phyloP scores from a whole-genome alignment of 2,113 vertebrate species.

The Colistium nudipinnis region DNA sequence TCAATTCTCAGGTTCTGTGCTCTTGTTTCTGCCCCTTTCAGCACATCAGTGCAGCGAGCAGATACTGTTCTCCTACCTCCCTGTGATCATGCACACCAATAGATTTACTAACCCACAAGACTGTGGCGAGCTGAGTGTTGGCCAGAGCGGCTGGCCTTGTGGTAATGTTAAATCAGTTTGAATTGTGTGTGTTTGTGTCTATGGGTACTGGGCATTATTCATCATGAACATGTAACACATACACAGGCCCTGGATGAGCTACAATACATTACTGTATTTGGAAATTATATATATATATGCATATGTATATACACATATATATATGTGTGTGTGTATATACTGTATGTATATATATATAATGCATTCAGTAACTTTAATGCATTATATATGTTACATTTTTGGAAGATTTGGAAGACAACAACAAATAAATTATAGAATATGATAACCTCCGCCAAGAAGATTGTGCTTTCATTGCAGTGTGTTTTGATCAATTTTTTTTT shows the following conservation, averaged over 20 bases:
- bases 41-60: conserved; percentile 5
- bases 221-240: background rate
- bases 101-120: conserved; percentile 55
- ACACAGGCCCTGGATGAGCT: background rate
- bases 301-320: too few species aligned
- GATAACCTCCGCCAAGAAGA: too few species aligned
- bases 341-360: too few species aligned
- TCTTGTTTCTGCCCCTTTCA: conserved; percentile 65
- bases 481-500: too few species aligned
- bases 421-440: too few species aligned
- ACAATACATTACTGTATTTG: background rate
- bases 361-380: too few species aligned
- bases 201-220: conserved; percentile 9
- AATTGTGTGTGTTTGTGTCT: conserved; percentile 4
- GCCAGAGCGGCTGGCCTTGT: conserved; percentile 35
- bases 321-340: too few species aligned
- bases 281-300: background rate
- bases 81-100: conserved; percentile 28
- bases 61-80: conserved; percentile 49
- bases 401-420: too few species aligned
- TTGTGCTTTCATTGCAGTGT: too few species aligned
- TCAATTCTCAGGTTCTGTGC: conserved; percentile 56
- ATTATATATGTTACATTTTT: too few species aligned
- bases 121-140: conserved; percentile 58
- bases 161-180: conserved; percentile 28